Base-by-base conservation (phyloP, 2,888 invertebrate genomes). In the Tanypteryx hageni region DNA sequence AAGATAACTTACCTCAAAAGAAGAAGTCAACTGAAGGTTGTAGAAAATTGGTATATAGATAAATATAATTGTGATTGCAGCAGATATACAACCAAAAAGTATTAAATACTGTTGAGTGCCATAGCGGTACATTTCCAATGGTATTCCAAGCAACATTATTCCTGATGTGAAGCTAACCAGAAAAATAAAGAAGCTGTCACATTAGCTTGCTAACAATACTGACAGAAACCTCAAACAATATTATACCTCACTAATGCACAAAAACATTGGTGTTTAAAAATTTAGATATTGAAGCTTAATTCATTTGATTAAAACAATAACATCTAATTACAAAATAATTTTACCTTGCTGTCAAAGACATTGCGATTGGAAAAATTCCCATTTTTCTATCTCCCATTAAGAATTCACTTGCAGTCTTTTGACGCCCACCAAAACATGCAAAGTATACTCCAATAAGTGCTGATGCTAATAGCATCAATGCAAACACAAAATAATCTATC, bases 311-410 rank as follows among this genome's bases (percentile, higher is more conserved):
- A 44, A 44, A 44, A 44, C 44, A 44, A 44, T 44, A n/a, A n/a
- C n/a, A 5, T 44, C 5, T 44, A 44, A 44, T 44, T 44, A 44
- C 5, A 5, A 44, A 44, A 44, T 44, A 44, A 44, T 93, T 94
- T 95, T 94, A 97, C 97, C 97, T 98, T 92, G 98, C 98, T 93
- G 98, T 97, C 64, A 98, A 96, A 0, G 98, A 98, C 96, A 98
- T 96, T 59, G 98, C 96, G 92, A 98, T 97, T 8, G 98, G 98
- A 94, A 98, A 96, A 27, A 97, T 96, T 94, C 97, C 96, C 98
- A 98, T 98, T 94, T 97, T 97, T 94, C 98, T 96, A 92, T 97
- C 97, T 44, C 98, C 98, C 92, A 98, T 96, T 92, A 98, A 96
- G 94, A 98, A 98, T 92, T 96, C 96, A 94, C 97, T 97, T 93